Evolutionary conservation across 2,888 invertebrate genomes (phyloP).

Genomic region (Drosophila pegasa): DNA sequence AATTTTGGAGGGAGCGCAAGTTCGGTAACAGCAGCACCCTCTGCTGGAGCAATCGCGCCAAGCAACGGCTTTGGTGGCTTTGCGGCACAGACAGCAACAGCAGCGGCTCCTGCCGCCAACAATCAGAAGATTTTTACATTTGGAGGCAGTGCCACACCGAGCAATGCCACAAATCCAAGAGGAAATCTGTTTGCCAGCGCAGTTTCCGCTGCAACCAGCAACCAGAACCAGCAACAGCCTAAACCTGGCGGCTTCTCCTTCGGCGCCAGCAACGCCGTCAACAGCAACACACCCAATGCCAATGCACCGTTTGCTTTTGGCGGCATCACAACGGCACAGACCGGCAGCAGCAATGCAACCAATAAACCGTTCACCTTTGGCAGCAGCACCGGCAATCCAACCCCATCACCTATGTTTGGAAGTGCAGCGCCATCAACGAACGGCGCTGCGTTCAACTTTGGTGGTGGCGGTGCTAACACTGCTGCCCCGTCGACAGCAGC

Average conservation of each 20-base stretch:
- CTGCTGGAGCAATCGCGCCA: conserved; percentile 4
- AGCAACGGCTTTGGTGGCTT: conserved; percentile 42
- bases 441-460: conserved; percentile 60
- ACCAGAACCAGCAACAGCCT: conserved; percentile 23
- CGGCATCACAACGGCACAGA: conserved; percentile 12
- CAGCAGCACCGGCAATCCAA: conserved; percentile 7
- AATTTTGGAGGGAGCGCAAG: conserved; percentile 49
- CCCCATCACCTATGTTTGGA: conserved; percentile 52
- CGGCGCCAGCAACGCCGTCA: conserved; percentile 17
- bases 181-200: conserved; percentile 67
- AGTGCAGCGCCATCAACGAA: conserved; percentile 27
- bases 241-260: conserved; percentile 67
- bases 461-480: conserved; percentile 20
- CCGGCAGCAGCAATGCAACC: conserved; percentile 22
- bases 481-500: conserved; percentile 19
- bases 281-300: conserved; percentile 1
- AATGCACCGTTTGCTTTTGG: conserved; percentile 68
- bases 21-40: conserved; percentile 12
- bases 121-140: conserved; percentile 64
- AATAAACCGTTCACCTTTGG: conserved; percentile 69
- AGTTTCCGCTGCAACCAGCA: conserved; percentile 38
- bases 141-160: conserved; percentile 29
- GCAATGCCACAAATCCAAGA: conserved; percentile 24
- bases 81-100: conserved; percentile 19
- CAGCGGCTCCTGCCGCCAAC: conserved; percentile 6